Evolutionary conservation across 1,140 invertebrate species (phyloP).

Genomic region (Drosophila yakuba): DNA sequence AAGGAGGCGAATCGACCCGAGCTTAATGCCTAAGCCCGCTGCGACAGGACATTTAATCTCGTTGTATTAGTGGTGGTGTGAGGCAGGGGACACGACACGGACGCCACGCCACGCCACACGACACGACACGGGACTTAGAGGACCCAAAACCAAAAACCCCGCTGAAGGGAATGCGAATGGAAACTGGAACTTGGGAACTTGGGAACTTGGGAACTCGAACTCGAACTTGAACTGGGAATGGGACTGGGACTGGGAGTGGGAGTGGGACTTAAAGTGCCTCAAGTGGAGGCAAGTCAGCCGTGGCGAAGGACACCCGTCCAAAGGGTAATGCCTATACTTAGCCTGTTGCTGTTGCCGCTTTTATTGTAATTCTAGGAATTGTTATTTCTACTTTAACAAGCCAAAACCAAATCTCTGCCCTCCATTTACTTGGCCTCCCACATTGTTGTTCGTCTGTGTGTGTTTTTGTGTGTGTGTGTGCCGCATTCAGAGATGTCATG

Average conservation of each 20-base stretch:
- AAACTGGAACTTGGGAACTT: neutral
- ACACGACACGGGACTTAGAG: constrained; percentile 17
- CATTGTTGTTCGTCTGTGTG: constrained; percentile 22
- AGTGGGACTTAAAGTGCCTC: constrained; percentile 67
- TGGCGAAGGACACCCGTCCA: constrained; percentile 12
- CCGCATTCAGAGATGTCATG: constrained; percentile 66
- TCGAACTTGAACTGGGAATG: constrained; percentile 13
- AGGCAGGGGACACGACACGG: constrained; percentile 11
- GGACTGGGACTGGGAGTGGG: constrained; percentile 20
- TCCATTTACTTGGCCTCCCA: constrained; percentile 32
- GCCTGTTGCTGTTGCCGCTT: constrained; percentile 70
- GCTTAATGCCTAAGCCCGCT: constrained; percentile 76
- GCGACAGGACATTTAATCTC: constrained; percentile 83
- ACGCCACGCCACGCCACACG: constrained; percentile 6
- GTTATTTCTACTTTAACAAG: constrained; percentile 79
- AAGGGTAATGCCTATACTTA: constrained; percentile 74
- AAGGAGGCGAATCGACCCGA: constrained; percentile 46
- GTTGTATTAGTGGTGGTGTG: constrained; percentile 67
- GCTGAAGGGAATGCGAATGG: neutral
- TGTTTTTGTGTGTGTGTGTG: constrained; percentile 18
- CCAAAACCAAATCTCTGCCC: constrained; percentile 63
- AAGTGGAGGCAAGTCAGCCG: constrained; percentile 23
- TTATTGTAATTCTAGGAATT: constrained; percentile 80
- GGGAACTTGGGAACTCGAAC: constrained; percentile 11
- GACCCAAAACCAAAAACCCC: constrained; percentile 10